Conservation (phyloP, 2,888 invertebrate genomes). For the Lamellibrachia satsuma region DNA sequence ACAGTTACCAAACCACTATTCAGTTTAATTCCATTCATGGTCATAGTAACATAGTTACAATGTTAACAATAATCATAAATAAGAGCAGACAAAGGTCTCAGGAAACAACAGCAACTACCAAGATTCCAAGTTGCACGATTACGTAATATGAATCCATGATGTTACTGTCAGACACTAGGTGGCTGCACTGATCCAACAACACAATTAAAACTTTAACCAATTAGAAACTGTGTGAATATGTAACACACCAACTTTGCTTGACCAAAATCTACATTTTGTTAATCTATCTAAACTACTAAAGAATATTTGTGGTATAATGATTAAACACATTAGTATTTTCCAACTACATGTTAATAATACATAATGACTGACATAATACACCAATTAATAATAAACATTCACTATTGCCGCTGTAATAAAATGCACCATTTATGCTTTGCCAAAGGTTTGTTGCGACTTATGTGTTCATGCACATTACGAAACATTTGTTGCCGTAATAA, state of each 20-base stretch:
- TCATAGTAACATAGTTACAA: background rate
- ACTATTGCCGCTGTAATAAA: no score
- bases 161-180: background rate
- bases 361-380: no score
- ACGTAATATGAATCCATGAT: background rate
- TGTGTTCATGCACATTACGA: no score
- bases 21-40: background rate
- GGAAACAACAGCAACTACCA: background rate
- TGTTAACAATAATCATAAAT: background rate
- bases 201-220: background rate
- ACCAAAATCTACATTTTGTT: background rate
- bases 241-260: background rate
- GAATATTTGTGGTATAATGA: background rate
- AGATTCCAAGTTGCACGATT: conserved; percentile 11
- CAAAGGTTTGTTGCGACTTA: no score
- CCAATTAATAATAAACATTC: no score
- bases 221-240: background rate
- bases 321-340: background rate
- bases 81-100: conserved; percentile 4
- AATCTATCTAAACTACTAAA: background rate
- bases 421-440: no score
- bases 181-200: background rate
- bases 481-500: no score
- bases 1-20: background rate
- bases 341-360: no score